Base-by-base conservation (phyloP, 2,888 invertebrate genomes). In the Acleris emargana region DNA sequence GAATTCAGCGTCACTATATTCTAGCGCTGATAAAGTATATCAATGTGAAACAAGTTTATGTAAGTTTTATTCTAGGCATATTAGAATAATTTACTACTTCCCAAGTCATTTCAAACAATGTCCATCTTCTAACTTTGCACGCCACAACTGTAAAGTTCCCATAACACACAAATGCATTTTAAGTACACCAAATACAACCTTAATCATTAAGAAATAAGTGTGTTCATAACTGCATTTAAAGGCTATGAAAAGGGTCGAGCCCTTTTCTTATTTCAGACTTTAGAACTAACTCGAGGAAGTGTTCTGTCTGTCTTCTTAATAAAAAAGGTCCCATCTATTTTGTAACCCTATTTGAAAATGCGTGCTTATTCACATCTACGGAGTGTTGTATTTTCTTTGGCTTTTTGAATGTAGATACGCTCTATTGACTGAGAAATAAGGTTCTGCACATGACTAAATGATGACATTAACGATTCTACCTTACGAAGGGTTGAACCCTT, bases 121-220 rank as follows among this genome's bases (percentile, higher is more conserved):
- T 11, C 38, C 18, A 20, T 47, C 22, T 57, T 28, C 42, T 13
- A 49, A 25, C 49, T 62, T 55, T 25, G 4, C 67, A 71, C 16
- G 71, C 76, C 75, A 76, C 79, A 75, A 45, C 57, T 22, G 25
- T 70, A 76, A 78, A 76, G 79, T 79, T 79, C 79, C 74, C 70
- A 69, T 69, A 71, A 69, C 58, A 32, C 13, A 11, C 5, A n/a
- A 38, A 38, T 16, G 17, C 61, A 61, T 38, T 20, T 22, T 6
- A 57, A 11, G 4, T 17, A n/a, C 4, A 45, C 45, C 18, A 61
- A 38, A 47, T 16, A n/a, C 22, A n/a, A 20, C 47, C 43, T 32
- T 47, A 32, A 54, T 20, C 0, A 1, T 16, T n/a, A 47, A 6
- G 5, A 11, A 17, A 54, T 47, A 47, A 20, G 22, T 13, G 18